A percentile compares a stretch with the other conserved stretches of the same genome.
Conservation (phyloP, 2,888 invertebrate genomes). For the Cephus nigrinus region DNA sequence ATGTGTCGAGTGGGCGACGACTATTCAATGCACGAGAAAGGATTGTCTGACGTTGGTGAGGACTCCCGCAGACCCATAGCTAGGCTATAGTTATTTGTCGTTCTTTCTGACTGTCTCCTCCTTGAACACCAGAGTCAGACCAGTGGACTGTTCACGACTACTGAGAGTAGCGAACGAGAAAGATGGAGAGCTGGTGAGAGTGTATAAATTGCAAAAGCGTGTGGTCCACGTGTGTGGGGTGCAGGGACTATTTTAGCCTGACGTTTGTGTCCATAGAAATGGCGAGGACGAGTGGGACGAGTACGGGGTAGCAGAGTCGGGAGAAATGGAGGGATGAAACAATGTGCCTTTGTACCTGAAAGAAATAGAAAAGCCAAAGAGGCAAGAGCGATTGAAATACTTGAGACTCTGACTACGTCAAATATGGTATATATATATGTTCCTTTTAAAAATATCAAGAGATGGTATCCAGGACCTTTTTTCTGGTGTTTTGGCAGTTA, state of each 20-base stretch:
- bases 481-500: no score
- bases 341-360: conserved; percentile 51
- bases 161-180: no score
- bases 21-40: conserved; percentile 41
- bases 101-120: not conserved
- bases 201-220: no score
- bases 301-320: no score
- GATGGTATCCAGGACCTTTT: no score
- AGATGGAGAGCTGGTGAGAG: no score
- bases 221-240: conserved; percentile 16
- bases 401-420: conserved; percentile 31
- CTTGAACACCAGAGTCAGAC: no score
- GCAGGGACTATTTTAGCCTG: conserved; percentile 38
- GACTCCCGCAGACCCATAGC: not conserved
- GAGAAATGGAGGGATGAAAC: conserved; percentile 40
- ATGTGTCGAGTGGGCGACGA: conserved; percentile 35
- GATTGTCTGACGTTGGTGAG: conserved; percentile 33
- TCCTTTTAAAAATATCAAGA: no score
- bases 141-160: no score
- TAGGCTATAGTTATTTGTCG: not conserved
- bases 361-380: conserved; percentile 49
- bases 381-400: conserved; percentile 56
- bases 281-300: not conserved
- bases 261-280: conserved; percentile 37
- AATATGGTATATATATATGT: not conserved